Percentiles rank a stretch among this genome's conserved stretches.
phyloP scores from a whole-genome alignment of 2,797 vertebrate genomes.

The Sparidentex hasta region DNA sequence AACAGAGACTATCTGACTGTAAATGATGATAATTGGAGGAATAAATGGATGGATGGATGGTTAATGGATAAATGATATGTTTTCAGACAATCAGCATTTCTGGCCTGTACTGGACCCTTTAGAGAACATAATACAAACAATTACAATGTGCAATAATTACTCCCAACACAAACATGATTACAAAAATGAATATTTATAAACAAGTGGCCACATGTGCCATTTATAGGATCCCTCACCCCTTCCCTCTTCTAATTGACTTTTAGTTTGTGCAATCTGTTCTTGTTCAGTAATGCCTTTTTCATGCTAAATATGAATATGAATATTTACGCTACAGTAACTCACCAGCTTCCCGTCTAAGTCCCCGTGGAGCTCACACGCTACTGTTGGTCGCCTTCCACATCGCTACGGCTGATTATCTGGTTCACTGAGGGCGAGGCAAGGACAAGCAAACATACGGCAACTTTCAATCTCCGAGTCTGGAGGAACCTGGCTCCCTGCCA shows the following conservation, averaged over 20 bases:
- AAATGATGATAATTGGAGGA: neutral
- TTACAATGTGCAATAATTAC: conserved; percentile 27
- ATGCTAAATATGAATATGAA: conserved; percentile 54
- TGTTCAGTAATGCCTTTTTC: conserved; percentile 45
- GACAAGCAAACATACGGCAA: conserved; percentile 49
- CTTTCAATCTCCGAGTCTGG: conserved; percentile 40
- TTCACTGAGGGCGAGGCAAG: conserved; percentile 61
- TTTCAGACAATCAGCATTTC: neutral
- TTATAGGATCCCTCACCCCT: conserved; percentile 24
- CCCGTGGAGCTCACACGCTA: conserved; percentile 27
- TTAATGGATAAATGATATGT: neutral
- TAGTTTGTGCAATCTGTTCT: conserved; percentile 48
- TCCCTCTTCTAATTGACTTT: conserved; percentile 42
- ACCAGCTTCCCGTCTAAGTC: conserved; percentile 31
- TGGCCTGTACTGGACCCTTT: neutral
- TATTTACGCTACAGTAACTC: conserved; percentile 53
- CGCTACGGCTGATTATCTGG: conserved; percentile 47
- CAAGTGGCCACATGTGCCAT: conserved; percentile 21
- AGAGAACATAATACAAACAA: neutral
- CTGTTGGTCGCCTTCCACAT: conserved; percentile 49
- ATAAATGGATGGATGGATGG: neutral
- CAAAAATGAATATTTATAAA: conserved; percentile 42
- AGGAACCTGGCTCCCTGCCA: conserved; percentile 51
- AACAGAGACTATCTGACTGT: neutral
- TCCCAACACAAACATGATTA: conserved; percentile 29